Evolutionary conservation across 2,797 vertebrate genomes (phyloP), one percentile per base, ranked within the genome.

Genomic region (Fringilla coelebs): DNA sequence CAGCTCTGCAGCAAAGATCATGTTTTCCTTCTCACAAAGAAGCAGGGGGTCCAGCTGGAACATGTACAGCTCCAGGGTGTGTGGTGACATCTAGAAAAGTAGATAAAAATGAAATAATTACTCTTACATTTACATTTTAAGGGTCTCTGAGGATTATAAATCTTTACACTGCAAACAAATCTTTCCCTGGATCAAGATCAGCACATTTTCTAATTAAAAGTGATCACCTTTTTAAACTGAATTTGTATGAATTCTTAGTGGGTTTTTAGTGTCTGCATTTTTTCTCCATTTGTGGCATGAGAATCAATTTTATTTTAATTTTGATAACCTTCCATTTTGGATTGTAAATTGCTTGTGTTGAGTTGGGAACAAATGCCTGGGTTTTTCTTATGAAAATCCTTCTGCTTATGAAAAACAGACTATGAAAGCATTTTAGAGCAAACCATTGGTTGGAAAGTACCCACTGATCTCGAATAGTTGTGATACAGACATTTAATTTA

Each of bases 1-100:
- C 66, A 74, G 41, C 66, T 81, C 31, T 0, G 2, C 65, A 81
- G 84, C 90, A 93, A 95, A 93, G 82, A 58, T 93, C 21, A 0
- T 16, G 55, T 66, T 88, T 84, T 79, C 49, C 36, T 46, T 26
- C 66, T 84, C n/a, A 25, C 0, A 0, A 31, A 10, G 73, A 82
- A 87, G 85, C 83, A 52, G 80, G 55, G 57, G 38, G 82, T 96
- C 74, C 90, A 91, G 58, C 84, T 94, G 92, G 49, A 79, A 6
- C 46, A 54, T 28, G 7, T 11, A 29, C 20, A 34, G 73, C 79
- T 92, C 85, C 38, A 61, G 95, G 84, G 49, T 65, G 63, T 80
- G 77, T 5, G 17, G 31, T 71, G 75, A 28, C 82, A 61, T 71
- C 36, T 25, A 66, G 15, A 62, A 28, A 68, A 85, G 48, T n/a